These are phyloP conservation scores for Hyla sarda DNA, from an alignment of 2,113 vertebrate genomes.

Conservation along the genomic window DNA sequence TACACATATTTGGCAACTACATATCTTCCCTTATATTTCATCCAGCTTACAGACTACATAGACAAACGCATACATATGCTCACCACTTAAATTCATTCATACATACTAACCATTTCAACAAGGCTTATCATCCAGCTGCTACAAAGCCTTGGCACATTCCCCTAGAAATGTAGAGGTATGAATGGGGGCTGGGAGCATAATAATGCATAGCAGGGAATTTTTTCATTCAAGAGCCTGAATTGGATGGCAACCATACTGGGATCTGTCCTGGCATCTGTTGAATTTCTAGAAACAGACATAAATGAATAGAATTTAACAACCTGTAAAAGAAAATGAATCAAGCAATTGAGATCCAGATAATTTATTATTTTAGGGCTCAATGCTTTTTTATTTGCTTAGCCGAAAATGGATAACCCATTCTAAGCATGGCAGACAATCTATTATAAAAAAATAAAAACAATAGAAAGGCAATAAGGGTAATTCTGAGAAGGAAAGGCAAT, in stretches of 20 bases:
- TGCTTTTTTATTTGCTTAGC: not conserved
- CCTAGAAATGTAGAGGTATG: too few species aligned
- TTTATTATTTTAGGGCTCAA: not conserved
- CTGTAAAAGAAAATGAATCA: not conserved
- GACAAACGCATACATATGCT: too few species aligned
- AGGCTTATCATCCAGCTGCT: too few species aligned
- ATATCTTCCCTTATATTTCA: too few species aligned
- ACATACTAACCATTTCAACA: too few species aligned
- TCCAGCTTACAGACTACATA: too few species aligned
- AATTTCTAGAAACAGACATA: not conserved
- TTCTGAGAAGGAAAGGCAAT: not conserved
- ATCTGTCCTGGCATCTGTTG: not conserved
- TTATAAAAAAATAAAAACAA: not conserved
- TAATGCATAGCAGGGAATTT: not conserved
- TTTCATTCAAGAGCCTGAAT: too few species aligned
- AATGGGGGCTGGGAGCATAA: not conserved
- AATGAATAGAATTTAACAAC: not conserved
- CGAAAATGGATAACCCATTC: not conserved
- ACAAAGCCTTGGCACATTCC: too few species aligned
- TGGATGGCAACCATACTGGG: too few species aligned
- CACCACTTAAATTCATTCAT: too few species aligned
- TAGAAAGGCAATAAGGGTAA: not conserved
- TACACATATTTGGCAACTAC: too few species aligned
- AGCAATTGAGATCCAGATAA: not conserved
- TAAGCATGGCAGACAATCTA: not conserved